Percentiles rank a stretch among this genome's conserved stretches.
Conservation (phyloP, 2,113 vertebrate species). For the Myodes glareolus region DNA sequence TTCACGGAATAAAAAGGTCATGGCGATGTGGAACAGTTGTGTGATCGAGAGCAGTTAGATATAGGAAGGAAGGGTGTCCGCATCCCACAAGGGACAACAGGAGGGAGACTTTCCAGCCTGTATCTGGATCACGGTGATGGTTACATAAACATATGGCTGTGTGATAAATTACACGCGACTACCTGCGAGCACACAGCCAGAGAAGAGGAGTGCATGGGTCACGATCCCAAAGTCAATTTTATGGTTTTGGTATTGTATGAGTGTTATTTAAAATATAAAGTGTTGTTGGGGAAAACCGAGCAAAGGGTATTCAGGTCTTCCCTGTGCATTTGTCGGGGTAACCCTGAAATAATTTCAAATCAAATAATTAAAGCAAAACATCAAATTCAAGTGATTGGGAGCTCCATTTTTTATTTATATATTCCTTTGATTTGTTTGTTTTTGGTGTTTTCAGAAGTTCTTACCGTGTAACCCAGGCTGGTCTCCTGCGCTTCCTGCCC, state of each 20-base stretch:
- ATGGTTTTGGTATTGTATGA: background rate
- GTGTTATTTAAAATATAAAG: background rate
- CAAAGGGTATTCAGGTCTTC: background rate
- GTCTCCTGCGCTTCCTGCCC: too few species aligned
- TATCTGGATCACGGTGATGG: background rate
- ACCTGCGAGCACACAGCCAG: background rate
- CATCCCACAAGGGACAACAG: background rate
- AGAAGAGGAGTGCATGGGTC: background rate
- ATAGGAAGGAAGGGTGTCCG: background rate
- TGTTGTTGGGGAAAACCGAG: background rate
- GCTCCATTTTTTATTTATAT: background rate
- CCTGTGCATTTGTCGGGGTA: background rate
- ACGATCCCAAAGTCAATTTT: background rate
- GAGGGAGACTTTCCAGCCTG: background rate
- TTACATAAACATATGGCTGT: background rate
- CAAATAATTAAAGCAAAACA: conserved; percentile 2
- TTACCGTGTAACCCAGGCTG: background rate
- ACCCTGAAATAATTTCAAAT: conserved; percentile 35
- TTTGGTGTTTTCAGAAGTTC: background rate
- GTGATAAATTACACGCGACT: background rate
- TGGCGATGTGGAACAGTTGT: background rate
- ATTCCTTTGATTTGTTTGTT: background rate
- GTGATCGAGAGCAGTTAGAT: background rate
- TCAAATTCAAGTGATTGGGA: background rate
- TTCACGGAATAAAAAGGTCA: background rate